Conservation (phyloP, 2,113 vertebrate genomes). For the Brachirus orientalis region DNA sequence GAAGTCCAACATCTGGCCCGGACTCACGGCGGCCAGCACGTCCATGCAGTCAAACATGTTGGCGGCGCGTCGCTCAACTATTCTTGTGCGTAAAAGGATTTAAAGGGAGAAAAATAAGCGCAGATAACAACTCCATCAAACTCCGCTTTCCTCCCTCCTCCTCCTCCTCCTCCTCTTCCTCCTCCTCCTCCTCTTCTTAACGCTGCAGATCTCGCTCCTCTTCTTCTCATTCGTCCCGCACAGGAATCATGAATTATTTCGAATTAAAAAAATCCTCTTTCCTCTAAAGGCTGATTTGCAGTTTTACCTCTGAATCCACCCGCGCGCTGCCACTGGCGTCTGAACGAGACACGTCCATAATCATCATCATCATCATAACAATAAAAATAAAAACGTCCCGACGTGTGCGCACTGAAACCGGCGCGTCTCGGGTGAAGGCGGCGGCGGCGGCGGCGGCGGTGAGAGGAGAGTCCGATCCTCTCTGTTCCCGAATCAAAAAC, state of each 20-base stretch:
- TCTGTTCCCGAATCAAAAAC: slow-evolving; percentile 42
- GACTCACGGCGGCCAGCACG: slow-evolving; percentile 96
- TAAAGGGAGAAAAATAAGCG: slow-evolving; percentile 79
- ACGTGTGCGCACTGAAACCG: slow-evolving; percentile 26
- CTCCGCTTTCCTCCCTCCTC: slow-evolving; percentile 76
- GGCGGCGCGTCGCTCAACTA: slow-evolving; percentile 77
- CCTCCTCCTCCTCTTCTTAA: slow-evolving; percentile 35
- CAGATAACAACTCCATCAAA: slow-evolving; percentile 98
- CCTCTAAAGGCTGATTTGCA: slow-evolving; percentile 88
- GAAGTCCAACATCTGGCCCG: slow-evolving; percentile 99
- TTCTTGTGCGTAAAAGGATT: slow-evolving; percentile 84
- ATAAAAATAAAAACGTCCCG: slow-evolving; percentile 19
- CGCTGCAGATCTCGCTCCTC: slow-evolving; percentile 44
- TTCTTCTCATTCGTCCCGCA: slow-evolving; percentile 85
- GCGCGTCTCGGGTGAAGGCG: slow-evolving; percentile 28
- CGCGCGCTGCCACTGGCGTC: slow-evolving; percentile 20
- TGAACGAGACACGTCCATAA: slow-evolving; percentile 32
- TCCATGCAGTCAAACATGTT: slow-evolving; percentile 99
- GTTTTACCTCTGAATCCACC: slow-evolving; percentile 78
- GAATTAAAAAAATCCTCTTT: slow-evolving; percentile 80
- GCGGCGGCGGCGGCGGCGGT: background rate
- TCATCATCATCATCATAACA: background rate
- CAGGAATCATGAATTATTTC: slow-evolving; percentile 92
- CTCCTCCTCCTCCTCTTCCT: slow-evolving; percentile 11
- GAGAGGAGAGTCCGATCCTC: slow-evolving; percentile 8